Evolutionary conservation across 1,140 invertebrate species (phyloP).

Genomic region (Drosophila burlai): DNA sequence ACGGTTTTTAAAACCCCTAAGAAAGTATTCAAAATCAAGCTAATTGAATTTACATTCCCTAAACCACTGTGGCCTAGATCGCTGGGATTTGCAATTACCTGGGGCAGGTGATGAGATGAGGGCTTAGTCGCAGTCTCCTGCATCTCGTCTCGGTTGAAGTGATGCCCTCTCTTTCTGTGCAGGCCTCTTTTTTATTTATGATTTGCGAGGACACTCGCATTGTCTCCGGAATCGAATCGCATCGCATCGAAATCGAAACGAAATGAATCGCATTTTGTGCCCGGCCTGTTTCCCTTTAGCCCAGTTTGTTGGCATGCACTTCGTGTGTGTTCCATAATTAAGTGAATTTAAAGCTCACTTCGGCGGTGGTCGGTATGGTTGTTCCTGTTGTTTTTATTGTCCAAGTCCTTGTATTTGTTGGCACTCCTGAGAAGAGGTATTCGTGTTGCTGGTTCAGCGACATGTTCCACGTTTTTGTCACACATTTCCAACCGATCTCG

Average conservation of each 20-base stretch:
- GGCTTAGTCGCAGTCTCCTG: constrained; percentile 26
- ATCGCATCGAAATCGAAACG: constrained; percentile 3
- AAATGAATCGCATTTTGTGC: constrained; percentile 39
- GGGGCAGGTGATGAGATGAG: constrained; percentile 54
- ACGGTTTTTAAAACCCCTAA: too few species aligned
- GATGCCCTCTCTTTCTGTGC: constrained; percentile 28
- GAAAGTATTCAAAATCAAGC: too few species aligned
- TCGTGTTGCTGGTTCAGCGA: constrained; percentile 58
- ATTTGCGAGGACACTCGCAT: constrained; percentile 76
- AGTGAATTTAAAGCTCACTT: constrained; percentile 80
- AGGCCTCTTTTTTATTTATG: constrained; percentile 69
- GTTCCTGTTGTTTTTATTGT: constrained; percentile 32
- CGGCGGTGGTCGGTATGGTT: constrained; percentile 59
- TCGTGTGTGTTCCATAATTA: constrained; percentile 84
- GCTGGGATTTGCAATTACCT: constrained; percentile 69
- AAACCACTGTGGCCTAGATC: constrained; percentile 55
- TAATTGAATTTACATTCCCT: too few species aligned
- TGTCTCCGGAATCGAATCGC: constrained; percentile 40
- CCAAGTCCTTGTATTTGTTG: constrained; percentile 23
- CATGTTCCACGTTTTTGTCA: constrained; percentile 72
- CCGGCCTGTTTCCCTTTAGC: constrained; percentile 17
- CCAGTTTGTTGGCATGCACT: constrained; percentile 66
- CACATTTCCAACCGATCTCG: constrained; percentile 60
- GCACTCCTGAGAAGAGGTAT: constrained; percentile 37
- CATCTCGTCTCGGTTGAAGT: constrained; percentile 23